Conservation (phyloP, 2,888 invertebrate genomes). For the Protophormia terraenovae region DNA sequence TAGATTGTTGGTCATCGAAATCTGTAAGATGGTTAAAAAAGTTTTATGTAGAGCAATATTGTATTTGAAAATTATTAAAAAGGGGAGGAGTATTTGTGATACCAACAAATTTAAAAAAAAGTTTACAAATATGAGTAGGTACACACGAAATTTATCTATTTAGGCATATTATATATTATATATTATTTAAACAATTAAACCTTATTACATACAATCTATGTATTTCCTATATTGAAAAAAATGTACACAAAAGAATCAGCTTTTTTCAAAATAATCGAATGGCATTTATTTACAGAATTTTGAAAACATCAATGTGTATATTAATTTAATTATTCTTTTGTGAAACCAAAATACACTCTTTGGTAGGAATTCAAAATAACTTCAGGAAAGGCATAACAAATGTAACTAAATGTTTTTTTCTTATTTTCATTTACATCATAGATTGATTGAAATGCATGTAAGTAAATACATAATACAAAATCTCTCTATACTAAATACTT, state of each 20-base stretch:
- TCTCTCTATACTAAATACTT: conserved; percentile 6
- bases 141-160: conserved; percentile 21
- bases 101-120: conserved; percentile 23
- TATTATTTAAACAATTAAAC: neutral
- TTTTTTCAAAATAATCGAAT: neutral
- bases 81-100: conserved; percentile 6
- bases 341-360: neutral
- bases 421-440: conserved; percentile 5
- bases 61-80: neutral
- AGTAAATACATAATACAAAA: neutral
- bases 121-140: neutral
- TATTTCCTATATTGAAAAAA: conserved; percentile 8
- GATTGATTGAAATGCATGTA: neutral
- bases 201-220: neutral
- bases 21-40: conserved; percentile 78
- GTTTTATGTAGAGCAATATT: conserved; percentile 49
- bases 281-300: conserved; percentile 21
- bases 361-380: neutral
- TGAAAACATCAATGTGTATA: neutral
- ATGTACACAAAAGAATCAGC: neutral
- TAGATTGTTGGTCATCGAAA: conserved; percentile 81
- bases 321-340: neutral
- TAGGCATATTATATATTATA: conserved; percentile 5
- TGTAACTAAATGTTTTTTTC: conserved; percentile 10
- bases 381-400: neutral